Base-by-base conservation (phyloP, 2,888 invertebrate species). In the Aproaerema taeniolella region DNA sequence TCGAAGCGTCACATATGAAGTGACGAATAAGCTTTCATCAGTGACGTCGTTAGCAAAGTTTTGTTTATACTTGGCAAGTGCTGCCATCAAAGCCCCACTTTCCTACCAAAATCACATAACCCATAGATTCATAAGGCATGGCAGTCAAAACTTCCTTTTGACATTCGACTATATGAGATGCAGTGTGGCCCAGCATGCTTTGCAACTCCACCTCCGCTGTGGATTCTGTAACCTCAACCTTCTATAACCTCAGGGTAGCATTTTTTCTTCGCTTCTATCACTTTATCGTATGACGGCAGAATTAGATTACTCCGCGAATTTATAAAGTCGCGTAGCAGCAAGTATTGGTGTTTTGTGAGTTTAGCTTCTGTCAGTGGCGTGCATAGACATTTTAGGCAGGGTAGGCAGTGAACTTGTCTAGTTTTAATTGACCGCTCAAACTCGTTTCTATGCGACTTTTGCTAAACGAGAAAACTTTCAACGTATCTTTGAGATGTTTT, bases 121-220 rank as follows among this genome's bases (percentile, higher is more conserved):
- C 30, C 2, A 17, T 6, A 11, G 38, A 38, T 13, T 31, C 24
- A 6, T 7, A 15, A n/a, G 15, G 1, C 10, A 25, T 14, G 9
- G 25, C 2, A 5, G 8, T n/a, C 13, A 38, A 31, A 8, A 38
- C 38, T 20, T 31, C 38, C 15, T 15, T 25, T 8, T 31, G 32
- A 2, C 26, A 31, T 20, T 38, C 31, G 9, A 40, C n/a, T 31
- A 36, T 40, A 16, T 31, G 13, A 10, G 25, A 16, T 8, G 40
- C 24, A 14, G 39, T 43, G 10, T 43, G 37, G 12, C 36, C 14
- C 16, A 43, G 24, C 13, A 43, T 33, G 30, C 36, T 36, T 36
- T 43, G 43, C 32, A 43, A 28, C 13, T 39, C 39, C 12, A 43
- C 25, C 26, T 36, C 37, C 2, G 36, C 33, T 8, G 17, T n/a